Conservation (phyloP, 2,113 vertebrate species). For the Ctenomys sociabilis region DNA sequence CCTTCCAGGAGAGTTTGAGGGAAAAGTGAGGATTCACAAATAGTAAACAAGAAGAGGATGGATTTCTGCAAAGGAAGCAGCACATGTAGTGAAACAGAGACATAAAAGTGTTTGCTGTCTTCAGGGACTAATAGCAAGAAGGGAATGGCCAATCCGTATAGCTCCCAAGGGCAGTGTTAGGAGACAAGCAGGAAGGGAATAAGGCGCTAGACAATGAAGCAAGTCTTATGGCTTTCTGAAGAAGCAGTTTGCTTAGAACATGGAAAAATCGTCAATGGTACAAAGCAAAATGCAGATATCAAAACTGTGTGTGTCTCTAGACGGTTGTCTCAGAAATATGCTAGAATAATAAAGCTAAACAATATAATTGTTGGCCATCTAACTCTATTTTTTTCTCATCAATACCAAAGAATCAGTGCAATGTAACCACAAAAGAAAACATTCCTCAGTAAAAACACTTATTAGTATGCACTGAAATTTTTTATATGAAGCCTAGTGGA, state of each 20-base stretch:
- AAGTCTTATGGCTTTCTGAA: neutral
- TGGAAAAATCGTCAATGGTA: neutral
- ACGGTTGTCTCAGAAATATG: neutral
- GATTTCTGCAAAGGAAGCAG: neutral
- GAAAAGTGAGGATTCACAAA: neutral
- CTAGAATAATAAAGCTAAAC: neutral
- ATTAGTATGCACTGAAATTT: neutral
- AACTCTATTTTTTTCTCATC: neutral
- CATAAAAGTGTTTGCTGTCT: neutral
- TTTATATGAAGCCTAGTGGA: neutral
- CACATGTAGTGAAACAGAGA: neutral
- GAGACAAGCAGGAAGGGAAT: neutral
- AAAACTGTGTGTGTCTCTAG: neutral
- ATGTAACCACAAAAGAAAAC: neutral
- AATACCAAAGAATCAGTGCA: neutral
- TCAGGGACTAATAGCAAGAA: neutral
- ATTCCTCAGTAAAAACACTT: neutral
- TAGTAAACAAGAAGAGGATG: neutral
- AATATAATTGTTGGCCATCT: neutral
- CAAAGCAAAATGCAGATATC: neutral
- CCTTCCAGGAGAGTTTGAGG: neutral
- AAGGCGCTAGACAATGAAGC: neutral
- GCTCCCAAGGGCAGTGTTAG: neutral
- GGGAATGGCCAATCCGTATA: neutral
- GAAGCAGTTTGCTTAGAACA: neutral